A percentile compares a stretch with the other conserved stretches of the same genome.
These are phyloP conservation scores for Acleris laterana DNA, from an alignment of 2,888 invertebrate species.

Conservation along the genomic window DNA sequence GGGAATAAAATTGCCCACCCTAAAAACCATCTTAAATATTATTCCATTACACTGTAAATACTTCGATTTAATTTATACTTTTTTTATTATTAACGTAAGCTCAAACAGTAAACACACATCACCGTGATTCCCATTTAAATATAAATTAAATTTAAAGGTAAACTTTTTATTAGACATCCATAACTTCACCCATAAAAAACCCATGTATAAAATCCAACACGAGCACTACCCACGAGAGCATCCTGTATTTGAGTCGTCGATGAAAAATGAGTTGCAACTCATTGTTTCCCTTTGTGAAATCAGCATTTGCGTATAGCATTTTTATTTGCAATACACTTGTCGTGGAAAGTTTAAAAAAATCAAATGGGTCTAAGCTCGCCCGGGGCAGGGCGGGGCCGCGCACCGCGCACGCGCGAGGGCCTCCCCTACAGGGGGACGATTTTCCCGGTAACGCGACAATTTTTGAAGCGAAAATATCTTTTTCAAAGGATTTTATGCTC, in stretches of 20 bases:
- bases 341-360: slow-evolving; percentile 59
- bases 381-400: slow-evolving; percentile 75
- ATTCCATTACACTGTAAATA: no score
- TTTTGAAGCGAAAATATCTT: slow-evolving; percentile 15
- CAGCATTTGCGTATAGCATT: slow-evolving; percentile 32
- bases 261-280: slow-evolving; percentile 8
- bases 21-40: no score
- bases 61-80: no score
- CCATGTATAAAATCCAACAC: not conserved
- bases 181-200: not conserved
- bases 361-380: slow-evolving; percentile 53
- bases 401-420: slow-evolving; percentile 63
- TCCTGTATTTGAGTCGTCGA: not conserved
- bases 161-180: not conserved
- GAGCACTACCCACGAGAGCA: not conserved
- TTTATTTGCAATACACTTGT: slow-evolving; percentile 46
- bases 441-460: slow-evolving; percentile 33
- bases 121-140: no score
- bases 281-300: slow-evolving; percentile 27
- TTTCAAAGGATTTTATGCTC: not conserved
- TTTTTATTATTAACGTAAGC: no score
- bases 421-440: slow-evolving; percentile 55
- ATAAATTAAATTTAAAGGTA: no score
- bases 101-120: no score
- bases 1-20: no score